Evolutionary conservation across 2,888 invertebrate species (phyloP), one percentile per base, ranked within the genome.

Genomic region (Chrysina gloriosa): DNA sequence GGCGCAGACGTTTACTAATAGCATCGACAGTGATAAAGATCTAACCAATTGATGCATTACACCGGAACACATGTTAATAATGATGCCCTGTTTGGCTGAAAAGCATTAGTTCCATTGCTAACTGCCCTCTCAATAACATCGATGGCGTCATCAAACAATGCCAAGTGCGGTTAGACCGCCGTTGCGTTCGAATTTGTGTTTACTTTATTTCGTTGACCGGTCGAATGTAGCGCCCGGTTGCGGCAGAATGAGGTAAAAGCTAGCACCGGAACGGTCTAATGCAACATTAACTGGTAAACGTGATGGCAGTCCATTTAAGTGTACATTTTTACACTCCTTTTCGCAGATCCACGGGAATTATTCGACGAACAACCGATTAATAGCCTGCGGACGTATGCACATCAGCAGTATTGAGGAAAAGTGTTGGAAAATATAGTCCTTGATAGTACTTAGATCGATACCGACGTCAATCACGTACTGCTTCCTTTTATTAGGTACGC

Each of bases 61-160:
- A 58, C 58, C 58, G 73, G 74, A 54, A 65, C 74, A 73, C 74
- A 77, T 77, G 76, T 75, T 78, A 78, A 79, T 78, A 75, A 70
- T 66, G 72, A 65, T 71, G 69, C 39, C 39, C 58, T 39, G 58
- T 58, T 58, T 58, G 39, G 58, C 73, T 69, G 71, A 73, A 73
- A 73, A 68, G 75, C 77, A 78, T 79, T 77, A 76, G 76, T 77
- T 73, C 73, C 75, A 74, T 76, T 77, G 76, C 75, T 76, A 78
- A 78, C 77, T 74, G 74, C 76, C 77, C 80, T 78, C 79, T 80
- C 80, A 79, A 80, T 81, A 81, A 80, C 76, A 74, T 76, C 78
- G 78, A 80, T 79, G 77, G 78, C 74, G 77, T 77, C 79, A 81
- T 81, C 78, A 79, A 81, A 81, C 80, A 81, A 81, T 79, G 81